Conservation (phyloP, 1,140 invertebrate species). For the Cardiocondyla obscurior region DNA sequence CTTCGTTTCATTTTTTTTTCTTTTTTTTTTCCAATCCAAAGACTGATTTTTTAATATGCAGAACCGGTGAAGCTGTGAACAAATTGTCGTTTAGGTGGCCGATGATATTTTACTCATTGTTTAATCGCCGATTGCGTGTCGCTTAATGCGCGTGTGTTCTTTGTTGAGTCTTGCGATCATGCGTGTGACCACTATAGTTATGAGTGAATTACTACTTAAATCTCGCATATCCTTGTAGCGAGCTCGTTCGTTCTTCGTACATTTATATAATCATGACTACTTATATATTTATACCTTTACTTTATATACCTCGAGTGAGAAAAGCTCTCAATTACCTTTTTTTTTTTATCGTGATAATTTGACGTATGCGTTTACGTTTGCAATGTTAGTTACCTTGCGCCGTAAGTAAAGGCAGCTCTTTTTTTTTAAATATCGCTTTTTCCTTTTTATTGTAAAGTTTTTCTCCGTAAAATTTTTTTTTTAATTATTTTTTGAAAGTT, state of each 20-base stretch:
- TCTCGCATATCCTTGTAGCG: constrained; percentile 25
- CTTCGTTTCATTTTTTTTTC: too few relatives aligned
- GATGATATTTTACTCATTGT: neutral
- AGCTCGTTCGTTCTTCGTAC: neutral
- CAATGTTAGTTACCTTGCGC: constrained; percentile 16
- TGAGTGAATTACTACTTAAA: constrained; percentile 31
- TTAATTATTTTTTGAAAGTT: constrained; percentile 1
- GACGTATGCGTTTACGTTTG: constrained; percentile 39
- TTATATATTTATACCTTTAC: constrained; percentile 26
- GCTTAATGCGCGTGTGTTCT: neutral
- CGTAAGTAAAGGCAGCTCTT: neutral
- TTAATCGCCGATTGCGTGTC: neutral
- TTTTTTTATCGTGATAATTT: constrained; percentile 52
- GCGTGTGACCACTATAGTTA: constrained; percentile 6
- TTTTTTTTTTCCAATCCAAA: constrained; percentile 47
- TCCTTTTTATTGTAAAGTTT: neutral
- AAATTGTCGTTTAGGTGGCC: neutral
- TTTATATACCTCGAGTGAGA: constrained; percentile 17
- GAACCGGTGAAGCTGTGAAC: neutral
- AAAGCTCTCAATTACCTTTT: constrained; percentile 13
- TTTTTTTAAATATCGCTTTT: neutral
- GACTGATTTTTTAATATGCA: constrained; percentile 68
- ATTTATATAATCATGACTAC: constrained; percentile 23
- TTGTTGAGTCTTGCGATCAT: constrained; percentile 22
- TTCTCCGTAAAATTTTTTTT: neutral